Evolutionary conservation across 1,140 invertebrate genomes (phyloP), one percentile per base, ranked within the genome.

Genomic region (Dinothrombium tinctorium): DNA sequence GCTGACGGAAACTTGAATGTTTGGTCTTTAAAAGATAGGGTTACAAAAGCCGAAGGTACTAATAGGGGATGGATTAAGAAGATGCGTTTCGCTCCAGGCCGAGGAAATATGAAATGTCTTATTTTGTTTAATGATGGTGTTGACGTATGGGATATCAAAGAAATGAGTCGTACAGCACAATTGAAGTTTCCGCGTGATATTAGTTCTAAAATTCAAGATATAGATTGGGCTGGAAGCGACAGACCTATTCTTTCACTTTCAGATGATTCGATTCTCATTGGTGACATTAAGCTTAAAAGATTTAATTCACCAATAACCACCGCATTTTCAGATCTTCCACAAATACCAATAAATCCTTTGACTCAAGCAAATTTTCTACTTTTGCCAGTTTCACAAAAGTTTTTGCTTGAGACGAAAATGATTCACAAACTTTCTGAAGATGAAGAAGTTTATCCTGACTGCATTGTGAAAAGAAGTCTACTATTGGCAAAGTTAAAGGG

Each of bases 141-240:
- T 17, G 64, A 70, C 46, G 54, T 73, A 17, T 67, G 66, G 57
- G 68, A 72, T 49, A 55, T 67, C 3, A 64, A 58, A 48, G 56
- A 51, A 4, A 44, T 49, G 35, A 36, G 28, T 33, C 5, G 33
- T 14, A 17, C n/a, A 17, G 9, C 44, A 20, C 33, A 47, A 21
- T 9, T 47, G 9, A 42, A 47, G n/a, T 33, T n/a, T 42, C 43
- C 44, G 5, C 12, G 46, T n/a, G 37, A 47, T 25, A 36, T 43
- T 37, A 31, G 15, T 20, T 42, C 35, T 42, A 58, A 57, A 46
- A 55, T 72, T 23, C 45, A 62, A 11, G 68, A 71, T 51, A 57
- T 61, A n/a, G 69, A 72, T 50, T 72, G 70, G 70, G 65, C 64
- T 3, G 62, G 64, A 12, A 66, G 66, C 19, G 68, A 72, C 50